Evolutionary conservation across 1,140 invertebrate genomes (phyloP), one percentile per base, ranked within the genome.

Genomic region (Chymomyza costata): DNA sequence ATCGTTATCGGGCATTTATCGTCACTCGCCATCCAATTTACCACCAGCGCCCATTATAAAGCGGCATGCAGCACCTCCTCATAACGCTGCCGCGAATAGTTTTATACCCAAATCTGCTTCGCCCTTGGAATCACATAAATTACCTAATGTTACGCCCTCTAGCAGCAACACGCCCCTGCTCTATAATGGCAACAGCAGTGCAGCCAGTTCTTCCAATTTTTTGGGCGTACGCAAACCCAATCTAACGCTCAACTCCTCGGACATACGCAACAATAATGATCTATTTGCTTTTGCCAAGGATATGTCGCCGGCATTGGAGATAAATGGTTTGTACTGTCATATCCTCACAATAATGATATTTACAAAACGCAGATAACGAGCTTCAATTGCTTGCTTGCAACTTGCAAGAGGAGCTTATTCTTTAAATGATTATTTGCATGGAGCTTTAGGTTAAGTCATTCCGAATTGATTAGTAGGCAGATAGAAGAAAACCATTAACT

Each of bases 211-310:
- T 7, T 44, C 70, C 6, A 83, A 60, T n/a, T 83, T 84, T 25
- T 41, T 84, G 37, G 59, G 63, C 0, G 59, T 84, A 5, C 82
- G 82, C 0, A 84, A 84, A 8, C 82, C 82, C 13, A 84, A 65
- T 7, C 28, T 84, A 15, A 84, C 78, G 5, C 57, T 84, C 38
- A 83, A 82, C 52, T 78, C 83, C 5, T 82, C 82, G 18, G 83
- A 85, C 34, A 62, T 83, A 45, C 54, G 66, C 3, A 83, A 82
- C 39, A 84, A 83, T 45, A 83, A 82, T 10, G 83, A 85, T 47
- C 44, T 85, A 34, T 85, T 85, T 16, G 65, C 74, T 7, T 85
- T 85, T 16, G 62, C 70, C 48, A 84, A 83, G 74, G 83, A 85
- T 1, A 64, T 85, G 56, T 83, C 82, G 21, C 76, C 83, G 0